Evolutionary conservation across 2,113 vertebrate species (phyloP), one percentile per base, ranked within the genome.

Genomic region (Tapirus terrestris): DNA sequence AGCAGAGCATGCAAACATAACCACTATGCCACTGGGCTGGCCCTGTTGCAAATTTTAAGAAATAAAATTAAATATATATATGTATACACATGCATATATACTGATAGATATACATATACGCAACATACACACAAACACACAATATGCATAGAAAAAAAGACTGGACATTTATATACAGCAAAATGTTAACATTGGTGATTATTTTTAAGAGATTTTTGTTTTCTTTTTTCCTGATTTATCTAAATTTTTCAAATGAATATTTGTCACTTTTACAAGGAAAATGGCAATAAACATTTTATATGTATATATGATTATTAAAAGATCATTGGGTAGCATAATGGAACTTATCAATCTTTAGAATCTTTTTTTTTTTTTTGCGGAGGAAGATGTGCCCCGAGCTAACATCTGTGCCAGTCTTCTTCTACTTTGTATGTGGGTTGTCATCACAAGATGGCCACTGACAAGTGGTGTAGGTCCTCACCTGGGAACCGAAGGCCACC

Each of bases 21-120:
- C 48, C 48, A 48, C 48, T 48, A 48, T 8, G 48, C 48, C 48
- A 48, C 48, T 10, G 10, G 48, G 48, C 48, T 10, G 10, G 48
- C 48, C 48, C 48, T 82, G 81, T 97, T 91, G 53, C 75, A 87
- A 92, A 79, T 72, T 90, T 87, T 93, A 93, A 65, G 75, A 79
- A 93, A 93, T 95, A 97, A 81, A 96, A 63, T 45, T 48, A 92
- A 92, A 75, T 68, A 75, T 56, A 75, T 68, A 75, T 56, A 76
- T 29, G 2, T 33, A 58, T 6, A 39, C 1, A 43, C 14, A 87
- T 0, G 53, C 6, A 70, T 36, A 39, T 33, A n/a, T 23, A 58
- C 48, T 17, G 7, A 79, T 56, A 91, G 17, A 70, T 75, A 58
- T 45, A 85, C 16, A 67, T 12, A 79, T 33, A 70, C 43, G 43